Base-by-base conservation (phyloP, 2,888 invertebrate species). In the Malacosoma neustria region DNA sequence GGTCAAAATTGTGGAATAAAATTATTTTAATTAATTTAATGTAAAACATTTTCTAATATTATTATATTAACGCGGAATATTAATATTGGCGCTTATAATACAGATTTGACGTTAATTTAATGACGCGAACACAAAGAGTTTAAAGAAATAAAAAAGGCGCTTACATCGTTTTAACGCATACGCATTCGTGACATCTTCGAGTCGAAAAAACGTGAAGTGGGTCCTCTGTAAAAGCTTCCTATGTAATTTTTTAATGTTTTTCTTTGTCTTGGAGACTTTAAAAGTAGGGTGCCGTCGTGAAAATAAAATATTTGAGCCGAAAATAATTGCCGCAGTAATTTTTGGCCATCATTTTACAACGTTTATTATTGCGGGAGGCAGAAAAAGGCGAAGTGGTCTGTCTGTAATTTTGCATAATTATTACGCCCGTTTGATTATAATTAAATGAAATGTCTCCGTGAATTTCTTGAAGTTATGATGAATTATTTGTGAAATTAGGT, bases 271-370 rank as follows among this genome's bases (percentile, higher is more conserved):
- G 48, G 48, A 51, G 45, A 58, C 61, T 58, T 61, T 44, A 52
- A 45, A 55, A 67, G 58, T 51, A 52, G 50, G 45, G 44, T 45
- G 47, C 56, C 56, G 59, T 59, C 65, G 68, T 64, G 57, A 60
- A 59, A 73, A 64, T 71, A 68, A 75, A 77, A 72, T 70, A 75
- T 72, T 72, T 59, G 68, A 62, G 61, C 70, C 68, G 69, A 57
- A 71, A 74, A 74, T 74, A 73, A 79, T 76, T 71, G 69, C 66
- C 60, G 53, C 51, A 50, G 68, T 76, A 71, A 74, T 77, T 75
- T 72, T 64, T 55, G 54, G 57, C 57, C 60, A 63, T 72, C 73
- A 68, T 71, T 74, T 68, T 65, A 53, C 60, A 60, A 46, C 51
- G 54, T 49, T 57, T 68, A 61, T 62, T 63, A 61, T 61, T 51